Percentiles rank a stretch among this genome's conserved stretches.
phyloP scores from a whole-genome alignment of 2,797 vertebrate species.

The Spheniscus humboldti region DNA sequence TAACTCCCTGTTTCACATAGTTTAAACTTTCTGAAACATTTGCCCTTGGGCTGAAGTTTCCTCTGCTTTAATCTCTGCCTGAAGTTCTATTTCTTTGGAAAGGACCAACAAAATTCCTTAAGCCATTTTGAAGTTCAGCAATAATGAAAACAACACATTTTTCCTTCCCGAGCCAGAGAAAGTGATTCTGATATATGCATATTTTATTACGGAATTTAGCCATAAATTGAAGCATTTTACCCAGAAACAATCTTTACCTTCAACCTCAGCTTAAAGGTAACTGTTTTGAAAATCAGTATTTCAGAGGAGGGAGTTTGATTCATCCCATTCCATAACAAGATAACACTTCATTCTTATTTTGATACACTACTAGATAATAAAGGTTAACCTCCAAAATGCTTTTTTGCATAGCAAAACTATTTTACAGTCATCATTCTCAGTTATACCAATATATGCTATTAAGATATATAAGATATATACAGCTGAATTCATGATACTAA shows the following conservation, averaged over 20 bases:
- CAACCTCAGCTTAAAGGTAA: background rate
- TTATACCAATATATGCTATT: background rate
- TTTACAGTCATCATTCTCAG: background rate
- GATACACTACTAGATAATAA: conserved; percentile 15
- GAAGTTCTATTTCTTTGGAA: conserved; percentile 47
- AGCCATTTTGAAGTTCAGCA: conserved; percentile 48
- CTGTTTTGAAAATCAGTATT: background rate
- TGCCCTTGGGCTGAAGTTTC: conserved; percentile 62
- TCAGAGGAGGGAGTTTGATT: conserved; percentile 25
- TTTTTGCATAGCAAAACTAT: background rate
- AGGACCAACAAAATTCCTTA: conserved; percentile 39
- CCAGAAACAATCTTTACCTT: background rate
- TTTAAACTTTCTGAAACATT: conserved; percentile 52
- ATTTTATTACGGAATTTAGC: background rate
- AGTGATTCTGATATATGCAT: conserved; percentile 16
- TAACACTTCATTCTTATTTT: background rate
- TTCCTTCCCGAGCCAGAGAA: background rate
- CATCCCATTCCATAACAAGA: conserved; percentile 21
- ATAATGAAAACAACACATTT: conserved; percentile 46
- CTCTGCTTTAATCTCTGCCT: conserved; percentile 58
- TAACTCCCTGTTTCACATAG: conserved; percentile 27
- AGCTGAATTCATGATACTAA: background rate
- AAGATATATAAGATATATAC: background rate
- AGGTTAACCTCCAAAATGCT: background rate
- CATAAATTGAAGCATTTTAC: conserved; percentile 3